phyloP scores from a whole-genome alignment of 2,888 invertebrate species.

The Acanthosepion esculentum region DNA sequence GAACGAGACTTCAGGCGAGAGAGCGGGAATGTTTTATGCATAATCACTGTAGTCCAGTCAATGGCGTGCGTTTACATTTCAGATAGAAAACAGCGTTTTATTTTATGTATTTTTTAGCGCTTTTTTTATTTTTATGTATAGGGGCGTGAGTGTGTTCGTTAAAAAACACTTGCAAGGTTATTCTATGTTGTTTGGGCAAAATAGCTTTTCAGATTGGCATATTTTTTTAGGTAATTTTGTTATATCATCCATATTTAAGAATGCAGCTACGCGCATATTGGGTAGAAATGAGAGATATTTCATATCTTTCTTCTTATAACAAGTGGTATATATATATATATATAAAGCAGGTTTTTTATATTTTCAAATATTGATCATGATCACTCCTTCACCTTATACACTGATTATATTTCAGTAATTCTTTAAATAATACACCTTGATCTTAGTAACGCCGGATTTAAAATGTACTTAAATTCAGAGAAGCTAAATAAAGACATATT shows the following conservation, averaged over 20 bases:
- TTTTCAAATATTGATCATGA: no score
- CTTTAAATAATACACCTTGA: no score
- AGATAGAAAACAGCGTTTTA: neutral
- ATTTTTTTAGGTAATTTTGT: neutral
- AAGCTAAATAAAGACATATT: no score
- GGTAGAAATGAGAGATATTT: no score
- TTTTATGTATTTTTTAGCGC: neutral
- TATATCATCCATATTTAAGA: neutral
- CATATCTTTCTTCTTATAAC: no score
- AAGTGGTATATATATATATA: no score
- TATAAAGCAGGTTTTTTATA: no score
- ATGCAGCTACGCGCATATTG: neutral
- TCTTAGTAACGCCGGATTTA: no score
- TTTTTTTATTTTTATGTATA: neutral
- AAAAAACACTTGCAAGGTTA: neutral
- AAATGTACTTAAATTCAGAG: no score
- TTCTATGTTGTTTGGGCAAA: neutral
- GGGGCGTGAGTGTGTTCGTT: neutral
- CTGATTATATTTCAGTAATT: no score
- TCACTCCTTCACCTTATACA: no score
- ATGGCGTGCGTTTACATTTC: neutral
- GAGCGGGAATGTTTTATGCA: neutral
- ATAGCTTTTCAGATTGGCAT: neutral
- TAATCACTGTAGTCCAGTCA: neutral
- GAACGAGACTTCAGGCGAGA: slow-evolving; percentile 33